A percentile compares a stretch with the other conserved stretches of the same genome.
Evolutionary conservation across 2,888 invertebrate genomes (phyloP).

Genomic region (Electrophaes corylata): DNA sequence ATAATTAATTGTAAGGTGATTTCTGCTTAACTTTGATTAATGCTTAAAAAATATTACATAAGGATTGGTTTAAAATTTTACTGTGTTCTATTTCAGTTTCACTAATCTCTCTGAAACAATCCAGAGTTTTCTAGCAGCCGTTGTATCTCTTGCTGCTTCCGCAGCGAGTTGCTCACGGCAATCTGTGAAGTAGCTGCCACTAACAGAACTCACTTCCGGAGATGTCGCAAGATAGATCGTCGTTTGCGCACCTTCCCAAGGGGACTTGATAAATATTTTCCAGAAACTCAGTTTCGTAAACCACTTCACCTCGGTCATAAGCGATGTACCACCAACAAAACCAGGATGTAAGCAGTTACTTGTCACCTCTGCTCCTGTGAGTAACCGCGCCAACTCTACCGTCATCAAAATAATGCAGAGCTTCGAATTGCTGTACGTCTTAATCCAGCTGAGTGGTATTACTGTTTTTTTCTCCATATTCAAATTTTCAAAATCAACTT

Average conservation of each 20-base stretch:
- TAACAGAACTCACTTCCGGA: constrained; percentile 80
- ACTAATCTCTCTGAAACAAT: constrained; percentile 76
- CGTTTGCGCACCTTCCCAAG: constrained; percentile 75
- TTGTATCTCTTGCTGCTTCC: constrained; percentile 71
- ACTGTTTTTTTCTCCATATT: constrained; percentile 51
- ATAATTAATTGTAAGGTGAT: no score
- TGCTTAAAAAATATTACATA: no score
- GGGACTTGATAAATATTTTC: constrained; percentile 47
- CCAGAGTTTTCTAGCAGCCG: constrained; percentile 86
- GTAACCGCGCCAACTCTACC: constrained; percentile 86
- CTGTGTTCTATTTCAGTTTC: constrained; percentile 49
- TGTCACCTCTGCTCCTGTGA: constrained; percentile 88
- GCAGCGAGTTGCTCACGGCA: constrained; percentile 63
- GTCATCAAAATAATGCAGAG: constrained; percentile 90
- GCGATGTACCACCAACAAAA: constrained; percentile 82
- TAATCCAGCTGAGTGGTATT: constrained; percentile 34
- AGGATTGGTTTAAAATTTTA: no score
- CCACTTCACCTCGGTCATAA: constrained; percentile 76
- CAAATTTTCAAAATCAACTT: constrained; percentile 56
- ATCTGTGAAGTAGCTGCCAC: constrained; percentile 86
- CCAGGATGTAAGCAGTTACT: constrained; percentile 93
- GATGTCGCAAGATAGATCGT: constrained; percentile 80
- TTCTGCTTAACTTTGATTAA: no score
- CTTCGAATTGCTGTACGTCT: constrained; percentile 84
- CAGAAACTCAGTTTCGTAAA: constrained; percentile 59